Base-by-base conservation (phyloP, 2,888 invertebrate genomes). In the Ommatoiulus sabulosus region DNA sequence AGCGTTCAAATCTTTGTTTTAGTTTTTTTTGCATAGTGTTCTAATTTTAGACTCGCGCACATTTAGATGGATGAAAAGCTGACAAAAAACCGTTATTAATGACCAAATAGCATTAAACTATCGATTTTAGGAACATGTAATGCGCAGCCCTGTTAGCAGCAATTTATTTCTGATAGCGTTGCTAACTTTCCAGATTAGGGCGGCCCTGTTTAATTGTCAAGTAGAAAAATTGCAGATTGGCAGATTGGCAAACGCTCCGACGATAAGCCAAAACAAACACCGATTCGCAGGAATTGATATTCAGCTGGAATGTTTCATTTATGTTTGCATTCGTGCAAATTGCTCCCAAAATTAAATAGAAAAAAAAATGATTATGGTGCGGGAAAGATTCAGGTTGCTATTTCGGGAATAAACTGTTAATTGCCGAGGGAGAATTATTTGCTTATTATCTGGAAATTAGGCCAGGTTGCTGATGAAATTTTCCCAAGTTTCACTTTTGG, bases 261-360 rank as follows among this genome's bases (percentile, higher is more conserved):
- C 12, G 57, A 57, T 57, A n/a, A 57, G 57, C 12, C 52, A 15
- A 17, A 17, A 35, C 10, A 15, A 15, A 10, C 15, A 52, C 3
- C 4, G 15, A 4, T 4, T 57, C 1, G 57, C 57, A n/a, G 57
- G 57, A 57, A 57, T 57, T 17, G 5, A 57, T 17, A 15, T 15
- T 15, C 15, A 15, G 52, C 12, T 3, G 52, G 3, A 52, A 3
- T 12, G 15, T 52, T 12, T 15, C 52, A 52, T 12, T 6, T 12
- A n/a, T 57, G 57, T 57, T 57, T 57, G 57, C 57, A 57, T 57
- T 57, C 57, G 57, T 57, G 57, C 57, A 57, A 57, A 57, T 57
- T 3, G 57, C n/a, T 57, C n/a, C 35, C 35, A 35, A 35, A 35
- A 35, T 35, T 35, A 35, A 35, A 35, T 0, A 35, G 35, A 35